Percentiles rank a stretch among this genome's conserved stretches.
These are phyloP conservation scores for Acleris cristana DNA, from an alignment of 2,888 invertebrate species.

Conservation along the genomic window DNA sequence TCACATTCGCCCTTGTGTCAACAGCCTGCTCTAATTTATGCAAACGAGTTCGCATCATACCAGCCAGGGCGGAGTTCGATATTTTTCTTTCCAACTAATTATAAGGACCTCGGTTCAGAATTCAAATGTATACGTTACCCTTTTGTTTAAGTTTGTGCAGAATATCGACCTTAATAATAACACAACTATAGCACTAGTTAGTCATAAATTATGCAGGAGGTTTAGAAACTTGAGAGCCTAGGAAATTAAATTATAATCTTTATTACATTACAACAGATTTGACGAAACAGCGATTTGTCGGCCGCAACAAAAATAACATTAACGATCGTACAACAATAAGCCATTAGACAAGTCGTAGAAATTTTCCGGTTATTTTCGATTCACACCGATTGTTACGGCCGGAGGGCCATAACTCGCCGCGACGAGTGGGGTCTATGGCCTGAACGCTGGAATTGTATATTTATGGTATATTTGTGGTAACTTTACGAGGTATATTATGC, in stretches of 20 bases:
- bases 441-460: constrained; percentile 67
- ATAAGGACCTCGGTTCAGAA: constrained; percentile 42
- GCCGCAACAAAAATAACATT: constrained; percentile 60
- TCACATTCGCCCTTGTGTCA: constrained; percentile 41
- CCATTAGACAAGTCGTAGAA: constrained; percentile 80
- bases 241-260: constrained; percentile 37
- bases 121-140: constrained; percentile 24
- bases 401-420: constrained; percentile 69
- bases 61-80: constrained; percentile 51
- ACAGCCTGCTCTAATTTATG: constrained; percentile 59
- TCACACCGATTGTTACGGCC: constrained; percentile 76
- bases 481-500: constrained; percentile 75
- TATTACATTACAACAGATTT: constrained; percentile 65
- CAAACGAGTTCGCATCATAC: constrained; percentile 48
- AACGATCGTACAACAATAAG: constrained; percentile 75
- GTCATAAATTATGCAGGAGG: neutral
- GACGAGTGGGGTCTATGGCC: constrained; percentile 80
- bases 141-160: constrained; percentile 18
- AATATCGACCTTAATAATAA: constrained; percentile 1
- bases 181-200: neutral
- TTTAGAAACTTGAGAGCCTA: neutral
- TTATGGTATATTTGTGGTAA: constrained; percentile 69
- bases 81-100: constrained; percentile 58
- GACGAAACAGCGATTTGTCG: constrained; percentile 64
- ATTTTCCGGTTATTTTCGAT: constrained; percentile 83